Percentiles rank a stretch among this genome's conserved stretches.
Evolutionary conservation across 2,113 vertebrate genomes (phyloP).

Genomic region (Apistogramma diplotaenia): DNA sequence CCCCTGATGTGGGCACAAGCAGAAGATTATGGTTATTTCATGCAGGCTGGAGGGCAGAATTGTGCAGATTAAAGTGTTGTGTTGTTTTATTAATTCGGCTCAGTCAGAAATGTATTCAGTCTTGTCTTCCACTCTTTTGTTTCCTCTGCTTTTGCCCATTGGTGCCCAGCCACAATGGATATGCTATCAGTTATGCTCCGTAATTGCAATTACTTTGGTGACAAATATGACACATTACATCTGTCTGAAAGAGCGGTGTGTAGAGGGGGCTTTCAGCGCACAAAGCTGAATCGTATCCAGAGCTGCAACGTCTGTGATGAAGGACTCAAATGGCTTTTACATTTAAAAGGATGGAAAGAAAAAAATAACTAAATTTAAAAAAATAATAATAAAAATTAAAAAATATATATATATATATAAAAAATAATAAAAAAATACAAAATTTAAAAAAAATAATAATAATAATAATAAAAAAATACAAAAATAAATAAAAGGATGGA

Average conservation of each 20-base stretch:
- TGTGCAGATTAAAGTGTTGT: neutral
- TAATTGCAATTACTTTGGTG: conserved; percentile 5
- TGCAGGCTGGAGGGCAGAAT: neutral
- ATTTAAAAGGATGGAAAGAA: no score
- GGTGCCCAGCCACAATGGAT: neutral
- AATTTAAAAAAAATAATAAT: no score
- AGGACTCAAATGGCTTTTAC: neutral
- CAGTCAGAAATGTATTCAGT: neutral
- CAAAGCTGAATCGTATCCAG: neutral
- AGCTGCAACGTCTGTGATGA: neutral
- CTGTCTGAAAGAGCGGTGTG: neutral
- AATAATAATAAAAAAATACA: no score
- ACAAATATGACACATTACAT: neutral
- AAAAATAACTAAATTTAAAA: no score
- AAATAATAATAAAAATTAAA: no score
- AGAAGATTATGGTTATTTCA: neutral
- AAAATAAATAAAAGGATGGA: no score
- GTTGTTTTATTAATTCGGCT: neutral
- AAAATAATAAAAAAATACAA: no score
- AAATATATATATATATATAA: no score
- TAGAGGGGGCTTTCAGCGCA: neutral
- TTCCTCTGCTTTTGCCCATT: neutral
- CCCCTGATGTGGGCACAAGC: neutral
- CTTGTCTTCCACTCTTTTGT: neutral
- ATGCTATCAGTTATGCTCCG: neutral